phyloP scores from a whole-genome alignment of 2,888 invertebrate genomes.

The Teinopalpus imperialis region DNA sequence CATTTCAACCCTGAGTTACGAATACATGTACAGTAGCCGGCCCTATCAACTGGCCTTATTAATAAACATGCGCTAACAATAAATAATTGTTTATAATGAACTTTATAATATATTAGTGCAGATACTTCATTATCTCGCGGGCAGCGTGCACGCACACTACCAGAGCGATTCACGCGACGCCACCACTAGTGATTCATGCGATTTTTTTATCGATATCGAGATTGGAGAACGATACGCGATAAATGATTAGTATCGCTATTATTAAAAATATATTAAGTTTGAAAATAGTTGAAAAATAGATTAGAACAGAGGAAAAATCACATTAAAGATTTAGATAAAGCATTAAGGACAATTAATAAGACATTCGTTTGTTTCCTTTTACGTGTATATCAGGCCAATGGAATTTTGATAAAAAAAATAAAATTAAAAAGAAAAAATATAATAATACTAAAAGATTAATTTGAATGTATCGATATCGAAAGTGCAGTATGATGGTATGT shows the following conservation, averaged over 20 bases:
- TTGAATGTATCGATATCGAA: constrained; percentile 16
- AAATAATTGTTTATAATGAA: constrained; percentile 83
- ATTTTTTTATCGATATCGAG: constrained; percentile 26
- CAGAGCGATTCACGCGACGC: constrained; percentile 36
- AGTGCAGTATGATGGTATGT: background rate
- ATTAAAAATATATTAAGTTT: too few relatives aligned
- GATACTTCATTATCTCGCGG: constrained; percentile 78
- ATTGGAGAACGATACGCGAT: constrained; percentile 6
- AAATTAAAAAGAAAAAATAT: too few relatives aligned
- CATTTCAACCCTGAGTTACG: constrained; percentile 38
- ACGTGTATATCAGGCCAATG: too few relatives aligned
- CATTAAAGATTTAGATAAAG: too few relatives aligned
- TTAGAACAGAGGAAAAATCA: too few relatives aligned
- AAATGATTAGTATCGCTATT: too few relatives aligned
- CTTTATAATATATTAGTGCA: constrained; percentile 82
- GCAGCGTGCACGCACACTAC: constrained; percentile 62
- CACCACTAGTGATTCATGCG: constrained; percentile 28
- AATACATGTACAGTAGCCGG: constrained; percentile 71
- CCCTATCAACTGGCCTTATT: constrained; percentile 70
- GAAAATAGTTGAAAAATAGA: too few relatives aligned
- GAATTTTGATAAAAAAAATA: too few relatives aligned
- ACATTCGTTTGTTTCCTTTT: too few relatives aligned
- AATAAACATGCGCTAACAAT: constrained; percentile 82
- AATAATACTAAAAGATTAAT: too few relatives aligned
- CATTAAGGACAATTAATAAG: too few relatives aligned